Evolutionary conservation across 30 jellyfish, hydroid and myxozoan genomes (phyloP).

Genomic region (Haliclystus octoradiatus): DNA sequence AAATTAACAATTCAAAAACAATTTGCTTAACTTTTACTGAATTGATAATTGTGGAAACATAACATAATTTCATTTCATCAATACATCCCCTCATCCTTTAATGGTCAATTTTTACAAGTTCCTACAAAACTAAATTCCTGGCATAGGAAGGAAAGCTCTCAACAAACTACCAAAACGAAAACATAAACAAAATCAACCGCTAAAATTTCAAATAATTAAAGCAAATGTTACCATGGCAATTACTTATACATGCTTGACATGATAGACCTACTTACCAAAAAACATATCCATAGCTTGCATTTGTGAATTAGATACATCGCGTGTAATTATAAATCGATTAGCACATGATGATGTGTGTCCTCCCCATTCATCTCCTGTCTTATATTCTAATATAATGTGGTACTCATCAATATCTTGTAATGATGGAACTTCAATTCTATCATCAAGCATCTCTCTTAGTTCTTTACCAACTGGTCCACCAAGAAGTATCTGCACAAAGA

Average conservation of each 20-base stretch:
- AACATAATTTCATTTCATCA: too few relatives aligned
- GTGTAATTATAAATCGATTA: slow-evolving; percentile 60
- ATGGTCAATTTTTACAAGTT: too few relatives aligned
- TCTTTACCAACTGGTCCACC: slow-evolving; percentile 91
- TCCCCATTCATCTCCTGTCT: slow-evolving; percentile 74
- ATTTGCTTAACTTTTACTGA: too few relatives aligned
- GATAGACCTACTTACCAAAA: slow-evolving; percentile 29
- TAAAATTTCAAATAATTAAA: too few relatives aligned
- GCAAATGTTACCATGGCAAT: not conserved
- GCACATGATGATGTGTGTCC: slow-evolving; percentile 46
- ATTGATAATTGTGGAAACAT: too few relatives aligned
- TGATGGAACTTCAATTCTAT: slow-evolving; percentile 41
- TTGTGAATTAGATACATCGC: slow-evolving; percentile 55
- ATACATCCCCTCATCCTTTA: too few relatives aligned
- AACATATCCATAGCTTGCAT: slow-evolving; percentile 67
- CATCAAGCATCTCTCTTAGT: slow-evolving; percentile 33
- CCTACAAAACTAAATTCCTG: too few relatives aligned
- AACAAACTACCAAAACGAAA: not conserved
- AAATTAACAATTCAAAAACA: too few relatives aligned
- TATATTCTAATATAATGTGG: slow-evolving; percentile 67
- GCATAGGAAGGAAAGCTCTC: too few relatives aligned
- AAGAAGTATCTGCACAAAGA: slow-evolving; percentile 66
- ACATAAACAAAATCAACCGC: not conserved
- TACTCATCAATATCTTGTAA: slow-evolving; percentile 57
- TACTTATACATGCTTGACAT: too few relatives aligned